phyloP scores from a whole-genome alignment of 2,888 invertebrate species.

The Drosophila pseudotalamancana region DNA sequence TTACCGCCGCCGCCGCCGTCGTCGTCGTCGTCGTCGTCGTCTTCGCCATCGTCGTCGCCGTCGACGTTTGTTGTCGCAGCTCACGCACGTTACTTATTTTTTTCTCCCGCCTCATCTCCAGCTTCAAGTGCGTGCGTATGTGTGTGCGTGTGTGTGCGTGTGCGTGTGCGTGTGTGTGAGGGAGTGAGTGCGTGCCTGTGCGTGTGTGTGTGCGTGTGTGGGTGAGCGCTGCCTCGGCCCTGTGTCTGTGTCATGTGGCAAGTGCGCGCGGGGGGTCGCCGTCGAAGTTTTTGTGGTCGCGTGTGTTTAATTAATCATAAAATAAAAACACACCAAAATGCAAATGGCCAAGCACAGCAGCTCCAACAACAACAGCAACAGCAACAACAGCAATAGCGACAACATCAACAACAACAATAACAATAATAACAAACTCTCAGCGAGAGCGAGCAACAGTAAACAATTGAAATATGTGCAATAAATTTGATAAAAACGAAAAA shows the following conservation, averaged over 20 bases:
- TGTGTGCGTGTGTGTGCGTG: conserved; percentile 25
- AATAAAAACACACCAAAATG: conserved; percentile 48
- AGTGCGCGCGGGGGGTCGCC: conserved; percentile 7
- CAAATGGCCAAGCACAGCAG: conserved; percentile 43
- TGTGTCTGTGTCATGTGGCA: conserved; percentile 16
- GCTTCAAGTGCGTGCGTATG: conserved; percentile 48
- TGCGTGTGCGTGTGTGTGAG: conserved; percentile 10
- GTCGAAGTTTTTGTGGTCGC: conserved; percentile 56
- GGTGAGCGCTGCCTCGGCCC: conserved; percentile 8
- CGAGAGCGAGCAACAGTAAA: conserved; percentile 10
- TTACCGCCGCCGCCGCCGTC: conserved; percentile 38
- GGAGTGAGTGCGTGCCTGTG: conserved; percentile 19
- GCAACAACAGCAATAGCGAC: conserved; percentile 10
- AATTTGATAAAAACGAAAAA: neutral
- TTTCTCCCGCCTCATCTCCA: conserved; percentile 31
- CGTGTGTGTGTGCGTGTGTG: conserved; percentile 23
- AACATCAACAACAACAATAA: conserved; percentile 12
- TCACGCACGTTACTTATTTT: conserved; percentile 57
- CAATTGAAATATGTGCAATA: conserved; percentile 36
- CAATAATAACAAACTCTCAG: too few relatives aligned
- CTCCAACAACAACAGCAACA: conserved; percentile 11
- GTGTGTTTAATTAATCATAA: conserved; percentile 79
- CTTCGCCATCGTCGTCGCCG: conserved; percentile 17
- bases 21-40: conserved; percentile 25
- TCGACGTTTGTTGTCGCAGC: conserved; percentile 32